Evolutionary conservation across 2,888 invertebrate species (phyloP).

Genomic region (Trichogramma evanescens): DNA sequence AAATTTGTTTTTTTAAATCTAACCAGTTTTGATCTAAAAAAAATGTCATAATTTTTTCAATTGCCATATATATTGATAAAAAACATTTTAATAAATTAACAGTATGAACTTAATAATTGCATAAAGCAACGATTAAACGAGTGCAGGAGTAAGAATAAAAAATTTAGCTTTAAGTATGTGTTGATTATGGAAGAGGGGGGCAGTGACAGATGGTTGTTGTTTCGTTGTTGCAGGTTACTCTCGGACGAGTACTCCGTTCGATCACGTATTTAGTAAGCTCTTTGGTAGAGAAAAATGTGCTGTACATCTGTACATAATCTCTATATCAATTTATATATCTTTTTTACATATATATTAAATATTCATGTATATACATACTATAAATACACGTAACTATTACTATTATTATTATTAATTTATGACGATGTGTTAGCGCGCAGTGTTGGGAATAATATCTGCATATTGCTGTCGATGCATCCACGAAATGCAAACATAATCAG

Average conservation of each 20-base stretch:
- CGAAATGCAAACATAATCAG: too few relatives aligned
- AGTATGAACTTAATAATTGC: background rate
- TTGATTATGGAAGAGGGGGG: slow-evolving; percentile 27
- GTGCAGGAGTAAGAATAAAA: slow-evolving; percentile 3
- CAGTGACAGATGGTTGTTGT: slow-evolving; percentile 43
- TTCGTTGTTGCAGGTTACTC: slow-evolving; percentile 48
- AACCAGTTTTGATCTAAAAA: too few relatives aligned
- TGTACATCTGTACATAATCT: slow-evolving; percentile 31
- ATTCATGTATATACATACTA: slow-evolving; percentile 16
- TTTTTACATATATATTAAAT: slow-evolving; percentile 12
- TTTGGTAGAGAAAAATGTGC: slow-evolving; percentile 40
- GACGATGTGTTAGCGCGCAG: slow-evolving; percentile 18
- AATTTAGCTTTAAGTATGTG: slow-evolving; percentile 14
- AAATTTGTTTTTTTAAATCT: too few relatives aligned
- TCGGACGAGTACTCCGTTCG: slow-evolving; percentile 47
- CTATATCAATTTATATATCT: slow-evolving; percentile 14
- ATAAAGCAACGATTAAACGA: background rate
- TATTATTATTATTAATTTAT: slow-evolving; percentile 9
- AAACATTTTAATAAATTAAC: too few relatives aligned
- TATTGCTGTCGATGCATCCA: background rate
- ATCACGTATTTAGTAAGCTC: slow-evolving; percentile 48
- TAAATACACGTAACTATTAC: background rate
- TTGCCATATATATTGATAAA: too few relatives aligned
- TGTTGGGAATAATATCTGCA: slow-evolving; percentile 21
- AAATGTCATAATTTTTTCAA: too few relatives aligned